Conservation (phyloP, 2,888 invertebrate species). For the Eupithecia subumbrata region DNA sequence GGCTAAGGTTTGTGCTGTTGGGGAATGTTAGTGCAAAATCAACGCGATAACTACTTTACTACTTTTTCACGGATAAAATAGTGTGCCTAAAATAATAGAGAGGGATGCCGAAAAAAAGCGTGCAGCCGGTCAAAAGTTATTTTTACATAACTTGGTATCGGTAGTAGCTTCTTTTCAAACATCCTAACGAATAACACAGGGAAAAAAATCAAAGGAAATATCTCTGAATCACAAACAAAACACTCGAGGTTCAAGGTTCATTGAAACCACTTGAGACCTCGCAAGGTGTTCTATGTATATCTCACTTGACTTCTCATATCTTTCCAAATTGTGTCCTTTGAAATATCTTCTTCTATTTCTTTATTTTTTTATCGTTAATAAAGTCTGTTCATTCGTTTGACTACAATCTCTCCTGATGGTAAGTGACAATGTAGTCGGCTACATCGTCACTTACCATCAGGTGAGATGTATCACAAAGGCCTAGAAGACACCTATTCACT, state of each 20-base stretch:
- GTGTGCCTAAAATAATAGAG: too few species aligned
- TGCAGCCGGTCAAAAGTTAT: not conserved
- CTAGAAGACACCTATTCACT: too few species aligned
- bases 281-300: conserved; percentile 24
- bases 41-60: too few species aligned
- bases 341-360: not conserved
- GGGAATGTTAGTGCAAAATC: too few species aligned
- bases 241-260: conserved; percentile 15
- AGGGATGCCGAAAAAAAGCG: too few species aligned
- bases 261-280: conserved; percentile 19
- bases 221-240: conserved; percentile 2
- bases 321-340: not conserved
- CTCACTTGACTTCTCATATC: not conserved
- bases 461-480: too few species aligned
- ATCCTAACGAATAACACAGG: not conserved
- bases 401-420: too few species aligned
- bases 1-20: too few species aligned
- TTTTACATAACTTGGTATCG: not conserved
- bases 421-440: too few species aligned
- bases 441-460: too few species aligned
- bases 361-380: not conserved
- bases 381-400: too few species aligned
- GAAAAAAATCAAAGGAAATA: not conserved
- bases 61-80: too few species aligned
- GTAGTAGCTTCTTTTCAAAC: not conserved